These are phyloP conservation scores for Bovichtus variegatus DNA, from an alignment of 2,797 vertebrate species.

Conservation along the genomic window DNA sequence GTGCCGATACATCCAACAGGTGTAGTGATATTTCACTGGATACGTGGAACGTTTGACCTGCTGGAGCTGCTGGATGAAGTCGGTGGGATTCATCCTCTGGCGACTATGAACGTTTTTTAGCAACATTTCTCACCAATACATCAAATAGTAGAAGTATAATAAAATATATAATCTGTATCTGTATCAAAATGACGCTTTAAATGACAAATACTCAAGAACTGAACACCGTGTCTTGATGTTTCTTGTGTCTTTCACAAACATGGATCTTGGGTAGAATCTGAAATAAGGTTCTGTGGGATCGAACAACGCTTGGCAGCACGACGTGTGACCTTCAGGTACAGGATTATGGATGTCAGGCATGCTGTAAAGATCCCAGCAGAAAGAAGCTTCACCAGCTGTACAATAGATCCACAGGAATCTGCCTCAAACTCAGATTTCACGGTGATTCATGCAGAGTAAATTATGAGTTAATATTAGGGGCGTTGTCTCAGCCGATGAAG, in stretches of 20 bases:
- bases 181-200: no score
- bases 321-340: no score
- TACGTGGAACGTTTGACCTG: not conserved
- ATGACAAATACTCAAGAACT: no score
- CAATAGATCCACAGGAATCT: not conserved
- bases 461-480: constrained; percentile 52
- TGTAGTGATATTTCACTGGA: not conserved
- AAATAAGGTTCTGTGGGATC: not conserved
- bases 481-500: constrained; percentile 57
- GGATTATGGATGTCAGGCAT: no score
- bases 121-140: no score
- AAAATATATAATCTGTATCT: no score
- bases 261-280: no score
- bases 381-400: no score
- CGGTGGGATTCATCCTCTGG: not conserved
- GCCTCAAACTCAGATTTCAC: no score
- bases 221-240: no score
- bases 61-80: not conserved
- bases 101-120: not conserved
- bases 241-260: not conserved
- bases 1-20: not conserved
- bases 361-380: not conserved
- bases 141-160: no score
- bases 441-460: not conserved
- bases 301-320: not conserved